Percentiles rank a stretch among this genome's conserved stretches.
Conservation (phyloP, 2,797 vertebrate species). For the Acrossocheilus fasciatus region DNA sequence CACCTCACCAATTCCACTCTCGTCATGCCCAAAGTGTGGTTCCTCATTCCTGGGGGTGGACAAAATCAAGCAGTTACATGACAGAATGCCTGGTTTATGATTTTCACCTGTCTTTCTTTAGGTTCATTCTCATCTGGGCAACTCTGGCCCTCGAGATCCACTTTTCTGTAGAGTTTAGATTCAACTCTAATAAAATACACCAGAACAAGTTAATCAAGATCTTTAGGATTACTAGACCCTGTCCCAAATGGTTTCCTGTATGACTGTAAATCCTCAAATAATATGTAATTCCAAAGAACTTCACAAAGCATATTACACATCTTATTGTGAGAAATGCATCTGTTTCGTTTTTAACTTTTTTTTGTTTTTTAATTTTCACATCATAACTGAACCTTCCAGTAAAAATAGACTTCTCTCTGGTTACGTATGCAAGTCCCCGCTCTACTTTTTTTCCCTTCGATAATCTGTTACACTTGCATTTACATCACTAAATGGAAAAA, state of each 20-base stretch:
- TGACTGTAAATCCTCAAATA: not conserved
- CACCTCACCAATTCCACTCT: slow-evolving; percentile 88
- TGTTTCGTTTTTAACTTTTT: too few species aligned
- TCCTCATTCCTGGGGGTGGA: slow-evolving; percentile 84
- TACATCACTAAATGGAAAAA: not conserved
- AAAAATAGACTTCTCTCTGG: not conserved
- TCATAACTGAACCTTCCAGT: not conserved
- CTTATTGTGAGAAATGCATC: not conserved
- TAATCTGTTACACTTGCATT: not conserved
- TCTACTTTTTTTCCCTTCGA: not conserved
- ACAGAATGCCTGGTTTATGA: slow-evolving; percentile 60
- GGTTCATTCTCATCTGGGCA: not conserved
- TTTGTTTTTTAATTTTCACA: not conserved
- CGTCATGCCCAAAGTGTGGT: slow-evolving; percentile 88
- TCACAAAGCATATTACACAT: not conserved
- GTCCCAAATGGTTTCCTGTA: not conserved
- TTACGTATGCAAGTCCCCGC: not conserved
- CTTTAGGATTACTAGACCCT: not conserved
- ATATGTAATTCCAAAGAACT: not conserved
- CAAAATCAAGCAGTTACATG: slow-evolving; percentile 73
- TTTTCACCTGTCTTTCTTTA: slow-evolving; percentile 44
- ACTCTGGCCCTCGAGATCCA: not conserved
- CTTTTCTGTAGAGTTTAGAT: not conserved
- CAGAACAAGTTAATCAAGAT: slow-evolving; percentile 68
- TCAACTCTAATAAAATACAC: not conserved